Conservation (phyloP, 2,888 invertebrate species). For the Stenodema calcarata region DNA sequence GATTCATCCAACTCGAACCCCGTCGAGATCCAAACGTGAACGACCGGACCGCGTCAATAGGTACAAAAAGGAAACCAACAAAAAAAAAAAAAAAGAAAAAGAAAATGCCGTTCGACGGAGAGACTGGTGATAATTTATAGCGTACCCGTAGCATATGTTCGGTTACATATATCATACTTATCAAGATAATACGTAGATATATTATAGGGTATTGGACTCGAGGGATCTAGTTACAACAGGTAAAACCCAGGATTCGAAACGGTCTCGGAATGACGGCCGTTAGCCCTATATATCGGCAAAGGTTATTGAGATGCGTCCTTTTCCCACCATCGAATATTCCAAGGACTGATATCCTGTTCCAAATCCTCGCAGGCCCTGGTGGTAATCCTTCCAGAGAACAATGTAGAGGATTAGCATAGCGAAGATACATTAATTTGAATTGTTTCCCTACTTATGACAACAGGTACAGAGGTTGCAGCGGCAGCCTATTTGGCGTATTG, state of each 20-base stretch:
- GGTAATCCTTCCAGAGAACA: too few species aligned
- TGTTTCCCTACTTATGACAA: too few species aligned
- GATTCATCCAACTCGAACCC: not conserved
- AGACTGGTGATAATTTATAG: conserved; percentile 29
- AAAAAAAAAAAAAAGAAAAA: not conserved
- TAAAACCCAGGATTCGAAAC: conserved; percentile 6
- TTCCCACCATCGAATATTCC: not conserved
- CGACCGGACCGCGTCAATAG: not conserved
- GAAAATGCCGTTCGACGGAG: not conserved
- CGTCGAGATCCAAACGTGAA: conserved; percentile 4
- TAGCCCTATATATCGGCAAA: not conserved
- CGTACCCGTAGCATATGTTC: conserved; percentile 26
- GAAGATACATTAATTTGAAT: too few species aligned
- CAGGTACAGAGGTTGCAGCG: too few species aligned
- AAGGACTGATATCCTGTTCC: not conserved
- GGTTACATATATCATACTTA: conserved; percentile 44
- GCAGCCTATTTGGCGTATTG: too few species aligned
- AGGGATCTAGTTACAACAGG: conserved; percentile 34
- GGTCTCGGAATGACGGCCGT: not conserved
- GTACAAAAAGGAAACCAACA: not conserved
- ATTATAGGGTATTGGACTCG: conserved; percentile 40
- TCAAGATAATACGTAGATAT: conserved; percentile 48
- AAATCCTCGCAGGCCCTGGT: not conserved
- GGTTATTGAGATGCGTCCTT: not conserved
- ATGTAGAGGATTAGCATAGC: too few species aligned